Evolutionary conservation across 2,888 invertebrate genomes (phyloP).

Genomic region (Tromatobia lineatoria): DNA sequence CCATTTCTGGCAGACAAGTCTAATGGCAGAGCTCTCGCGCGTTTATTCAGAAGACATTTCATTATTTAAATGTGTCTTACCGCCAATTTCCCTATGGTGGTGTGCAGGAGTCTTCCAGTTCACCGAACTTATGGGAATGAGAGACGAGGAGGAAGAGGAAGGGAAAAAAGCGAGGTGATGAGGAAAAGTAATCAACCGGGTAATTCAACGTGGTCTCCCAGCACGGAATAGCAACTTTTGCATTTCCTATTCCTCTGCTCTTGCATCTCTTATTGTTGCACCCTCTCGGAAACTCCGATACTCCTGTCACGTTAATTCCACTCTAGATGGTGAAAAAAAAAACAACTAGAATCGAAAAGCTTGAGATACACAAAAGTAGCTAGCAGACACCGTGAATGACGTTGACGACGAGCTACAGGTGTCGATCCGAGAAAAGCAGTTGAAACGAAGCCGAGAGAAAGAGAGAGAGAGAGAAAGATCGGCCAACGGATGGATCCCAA

Average conservation of each 20-base stretch:
- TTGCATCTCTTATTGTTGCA: slow-evolving; percentile 3
- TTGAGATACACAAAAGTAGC: not conserved
- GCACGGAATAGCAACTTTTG: slow-evolving; percentile 49
- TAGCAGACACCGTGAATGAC: not conserved
- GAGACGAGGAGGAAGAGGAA: slow-evolving; percentile 28
- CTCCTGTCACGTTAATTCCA: slow-evolving; percentile 1
- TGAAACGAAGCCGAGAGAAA: slow-evolving; percentile 17
- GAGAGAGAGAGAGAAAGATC: not conserved
- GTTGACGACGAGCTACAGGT: slow-evolving; percentile 43
- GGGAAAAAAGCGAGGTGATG: slow-evolving; percentile 10
- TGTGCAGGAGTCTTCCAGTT: slow-evolving; percentile 46
- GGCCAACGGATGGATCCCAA: slow-evolving; percentile 29
- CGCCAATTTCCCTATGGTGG: slow-evolving; percentile 41
- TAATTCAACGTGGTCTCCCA: slow-evolving; percentile 57
- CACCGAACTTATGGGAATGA: slow-evolving; percentile 38
- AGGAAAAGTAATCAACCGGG: slow-evolving; percentile 67
- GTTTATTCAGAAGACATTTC: slow-evolving; percentile 63
- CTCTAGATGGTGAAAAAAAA: not conserved
- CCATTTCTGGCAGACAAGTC: slow-evolving; percentile 5
- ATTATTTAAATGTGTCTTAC: slow-evolving; percentile 63
- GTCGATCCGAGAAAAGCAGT: slow-evolving; percentile 47
- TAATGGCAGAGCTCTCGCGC: not conserved
- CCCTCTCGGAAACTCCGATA: not conserved
- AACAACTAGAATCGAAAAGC: not conserved
- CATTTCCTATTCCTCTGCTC: slow-evolving; percentile 49